These are phyloP conservation scores for Seriola rivoliana DNA, from an alignment of 2,113 vertebrate genomes.

Conservation along the genomic window DNA sequence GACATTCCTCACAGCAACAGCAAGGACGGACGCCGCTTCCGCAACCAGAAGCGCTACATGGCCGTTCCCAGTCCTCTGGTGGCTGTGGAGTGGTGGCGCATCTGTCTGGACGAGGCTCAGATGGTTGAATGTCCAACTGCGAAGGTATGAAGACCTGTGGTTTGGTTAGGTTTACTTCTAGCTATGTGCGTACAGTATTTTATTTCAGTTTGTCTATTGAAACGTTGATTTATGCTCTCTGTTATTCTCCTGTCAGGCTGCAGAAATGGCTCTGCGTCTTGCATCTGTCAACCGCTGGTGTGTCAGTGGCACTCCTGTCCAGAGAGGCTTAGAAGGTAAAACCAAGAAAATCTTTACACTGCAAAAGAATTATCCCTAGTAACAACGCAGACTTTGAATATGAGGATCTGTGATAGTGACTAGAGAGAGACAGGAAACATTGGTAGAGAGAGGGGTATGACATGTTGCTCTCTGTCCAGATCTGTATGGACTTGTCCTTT, in stretches of 20 bases:
- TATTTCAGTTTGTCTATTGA: not conserved
- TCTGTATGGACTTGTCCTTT: conserved; percentile 95
- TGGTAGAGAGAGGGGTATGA: too few species aligned
- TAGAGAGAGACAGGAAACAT: too few species aligned
- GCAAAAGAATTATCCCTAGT: not conserved
- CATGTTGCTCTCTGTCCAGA: conserved; percentile 82
- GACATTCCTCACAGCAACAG: conserved; percentile 98
- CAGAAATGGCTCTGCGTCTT: conserved; percentile 97
- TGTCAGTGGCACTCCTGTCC: conserved; percentile 98
- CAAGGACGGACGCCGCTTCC: conserved; percentile 93
- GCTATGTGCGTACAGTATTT: not conserved
- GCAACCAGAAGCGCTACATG: conserved; percentile 99
- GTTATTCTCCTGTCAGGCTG: conserved; percentile 85
- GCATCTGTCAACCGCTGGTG: conserved; percentile 98
- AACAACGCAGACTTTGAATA: not conserved
- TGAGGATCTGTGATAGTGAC: too few species aligned
- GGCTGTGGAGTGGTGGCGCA: conserved; percentile 98
- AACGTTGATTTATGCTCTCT: not conserved
- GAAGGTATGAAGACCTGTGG: conserved; percentile 82
- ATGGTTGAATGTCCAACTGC: conserved; percentile 98
- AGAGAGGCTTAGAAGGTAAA: conserved; percentile 96
- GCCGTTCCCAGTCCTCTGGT: conserved; percentile 97
- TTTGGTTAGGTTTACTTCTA: not conserved
- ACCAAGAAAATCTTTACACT: not conserved
- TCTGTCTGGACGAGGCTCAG: conserved; percentile 98